A percentile compares a stretch with the other conserved stretches of the same genome.
These are phyloP conservation scores for Drosophila neonasuta DNA, from an alignment of 2,888 invertebrate genomes.

Conservation along the genomic window DNA sequence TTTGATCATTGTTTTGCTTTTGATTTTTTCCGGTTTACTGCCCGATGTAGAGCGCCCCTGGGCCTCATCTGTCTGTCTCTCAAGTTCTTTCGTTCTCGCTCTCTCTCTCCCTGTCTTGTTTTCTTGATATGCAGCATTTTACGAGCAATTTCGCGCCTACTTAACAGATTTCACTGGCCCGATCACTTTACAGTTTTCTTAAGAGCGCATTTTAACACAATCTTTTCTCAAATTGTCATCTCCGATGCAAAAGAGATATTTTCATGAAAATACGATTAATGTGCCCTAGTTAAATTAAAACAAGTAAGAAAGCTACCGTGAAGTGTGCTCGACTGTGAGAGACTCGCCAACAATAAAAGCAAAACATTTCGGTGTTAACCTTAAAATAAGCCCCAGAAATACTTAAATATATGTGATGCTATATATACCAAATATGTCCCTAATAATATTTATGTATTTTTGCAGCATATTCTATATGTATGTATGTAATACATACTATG, in stretches of 20 bases:
- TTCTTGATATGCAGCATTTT: conserved; percentile 42
- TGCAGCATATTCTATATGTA: no score
- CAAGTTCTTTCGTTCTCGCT: conserved; percentile 13
- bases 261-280: not conserved
- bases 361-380: no score
- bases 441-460: no score
- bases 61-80: conserved; percentile 6
- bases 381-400: no score
- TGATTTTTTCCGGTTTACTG: conserved; percentile 76
- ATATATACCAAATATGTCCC: no score
- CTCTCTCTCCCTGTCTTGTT: not conserved
- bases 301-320: no score
- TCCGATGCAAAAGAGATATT: not conserved
- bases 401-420: no score
- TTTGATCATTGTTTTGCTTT: conserved; percentile 78
- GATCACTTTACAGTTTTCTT: conserved; percentile 35
- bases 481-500: no score
- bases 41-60: conserved; percentile 49
- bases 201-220: conserved; percentile 33
- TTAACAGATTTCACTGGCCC: conserved; percentile 55
- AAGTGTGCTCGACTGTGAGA: no score
- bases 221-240: conserved; percentile 26
- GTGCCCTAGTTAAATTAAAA: not conserved
- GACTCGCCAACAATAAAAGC: no score
- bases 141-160: conserved; percentile 72